Percentiles rank a stretch among this genome's conserved stretches.
Conservation (phyloP, 2,113 vertebrate species). For the Heterochromis multidens region DNA sequence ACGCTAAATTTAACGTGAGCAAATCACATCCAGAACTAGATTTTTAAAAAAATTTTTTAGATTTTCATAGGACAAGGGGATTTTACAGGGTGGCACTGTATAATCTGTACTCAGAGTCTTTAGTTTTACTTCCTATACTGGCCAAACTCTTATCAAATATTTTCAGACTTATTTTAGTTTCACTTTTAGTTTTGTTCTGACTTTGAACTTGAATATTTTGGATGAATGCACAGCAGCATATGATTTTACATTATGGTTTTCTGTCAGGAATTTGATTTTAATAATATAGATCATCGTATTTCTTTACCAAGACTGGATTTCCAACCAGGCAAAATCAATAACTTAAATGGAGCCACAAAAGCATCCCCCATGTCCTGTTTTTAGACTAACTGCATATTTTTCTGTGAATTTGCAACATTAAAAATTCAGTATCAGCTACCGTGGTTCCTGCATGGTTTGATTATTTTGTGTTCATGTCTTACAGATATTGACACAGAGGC, state of each 20-base stretch:
- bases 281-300: neutral
- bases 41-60: neutral
- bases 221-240: neutral
- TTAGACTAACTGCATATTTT: neutral
- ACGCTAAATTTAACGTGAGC: neutral
- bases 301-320: neutral
- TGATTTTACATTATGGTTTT: neutral
- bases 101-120: neutral
- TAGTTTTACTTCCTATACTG: neutral
- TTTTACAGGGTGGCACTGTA: too few species aligned
- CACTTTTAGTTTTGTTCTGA: neutral
- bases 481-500: neutral
- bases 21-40: neutral
- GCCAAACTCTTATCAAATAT: neutral
- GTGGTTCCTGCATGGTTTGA: neutral
- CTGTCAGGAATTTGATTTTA: neutral
- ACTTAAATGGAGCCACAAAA: neutral
- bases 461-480: neutral
- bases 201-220: neutral
- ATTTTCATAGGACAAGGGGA: too few species aligned
- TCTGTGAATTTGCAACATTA: neutral
- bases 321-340: neutral
- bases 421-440: neutral
- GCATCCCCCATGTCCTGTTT: neutral
- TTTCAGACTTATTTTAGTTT: neutral